Base-by-base conservation (phyloP, 2,113 vertebrate genomes). In the Elachura formosa region DNA sequence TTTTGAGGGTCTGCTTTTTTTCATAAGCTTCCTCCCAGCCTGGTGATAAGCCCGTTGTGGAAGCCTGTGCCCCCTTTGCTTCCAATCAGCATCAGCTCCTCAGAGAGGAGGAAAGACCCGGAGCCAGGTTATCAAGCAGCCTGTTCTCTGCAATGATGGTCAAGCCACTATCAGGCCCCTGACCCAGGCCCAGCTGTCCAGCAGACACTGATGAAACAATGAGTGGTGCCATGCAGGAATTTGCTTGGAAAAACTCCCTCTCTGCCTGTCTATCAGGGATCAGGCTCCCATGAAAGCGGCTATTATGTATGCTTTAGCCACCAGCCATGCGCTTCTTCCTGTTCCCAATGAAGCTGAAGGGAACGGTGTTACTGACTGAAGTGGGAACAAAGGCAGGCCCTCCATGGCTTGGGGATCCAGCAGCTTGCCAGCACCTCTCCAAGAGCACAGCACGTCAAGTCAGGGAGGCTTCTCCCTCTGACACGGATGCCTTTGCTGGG, bases 21-120 rank as follows among this genome's bases (percentile, higher is more conserved):
- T 91, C 84, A 64, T 18, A 64, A 72, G 66, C 69, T 92, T 91
- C 84, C 91, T 94, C 49, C 46, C 29, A 69, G 78, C 19, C 41
- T 23, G 7, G 23, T 81, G 96, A 96, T 94, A 96, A 96, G 83
- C n/a, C 46, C 56, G 45, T 2, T 64, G 71, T 68, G 56, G 69
- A 92, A 93, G 74, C 49, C 54, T 38, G 58, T 87, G 83, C 55
- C 62, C 54, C 10, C 49, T 77, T 67, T 33, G 69, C 80, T 4
- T 69, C 78, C 81, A 95, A 87, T 93, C 89, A 89, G 41, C 62
- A 26, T 28, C 13, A 88, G 83, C 38, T 92, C 58, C 66, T 92
- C 16, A 0, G 66, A 40, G 55, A 79, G 40, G 69, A 52, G 67
- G 68, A 88, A 96, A 76, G 59, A 56, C 74, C 33, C 1, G 20